A percentile compares a stretch with the other conserved stretches of the same genome.
These are phyloP conservation scores for Drosophila nigromelanica DNA, from an alignment of 1,140 invertebrate species.

Conservation along the genomic window DNA sequence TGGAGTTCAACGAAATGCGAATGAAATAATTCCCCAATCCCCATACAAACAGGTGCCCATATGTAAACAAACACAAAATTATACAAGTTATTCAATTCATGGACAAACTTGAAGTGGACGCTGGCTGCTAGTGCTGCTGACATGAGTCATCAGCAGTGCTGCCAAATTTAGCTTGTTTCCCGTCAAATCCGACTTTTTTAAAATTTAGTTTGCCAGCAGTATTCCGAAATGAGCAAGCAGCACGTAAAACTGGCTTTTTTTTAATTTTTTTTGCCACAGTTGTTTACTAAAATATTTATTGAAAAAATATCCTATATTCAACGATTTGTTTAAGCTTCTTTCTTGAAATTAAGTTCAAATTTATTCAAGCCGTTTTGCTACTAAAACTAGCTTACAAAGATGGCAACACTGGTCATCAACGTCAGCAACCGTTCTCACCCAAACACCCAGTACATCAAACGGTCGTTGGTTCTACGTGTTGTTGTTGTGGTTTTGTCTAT, in stretches of 20 bases:
- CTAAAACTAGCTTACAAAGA: neutral
- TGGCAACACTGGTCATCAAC: neutral
- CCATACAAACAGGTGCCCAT: conserved; percentile 50
- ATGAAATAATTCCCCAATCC: conserved; percentile 62
- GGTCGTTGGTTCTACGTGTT: conserved; percentile 30
- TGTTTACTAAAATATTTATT: too few relatives aligned
- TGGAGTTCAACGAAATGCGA: conserved; percentile 50
- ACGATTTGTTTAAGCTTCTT: too few relatives aligned
- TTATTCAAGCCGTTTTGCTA: neutral
- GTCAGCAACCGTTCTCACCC: conserved; percentile 33
- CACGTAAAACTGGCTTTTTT: too few relatives aligned
- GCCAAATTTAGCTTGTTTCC: neutral
- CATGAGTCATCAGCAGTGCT: conserved; percentile 41
- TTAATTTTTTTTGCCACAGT: too few relatives aligned
- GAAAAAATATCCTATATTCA: too few relatives aligned
- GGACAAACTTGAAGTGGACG: conserved; percentile 65
- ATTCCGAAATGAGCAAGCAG: neutral
- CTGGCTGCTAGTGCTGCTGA: conserved; percentile 9
- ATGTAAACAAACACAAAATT: conserved; percentile 74
- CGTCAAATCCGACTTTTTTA: neutral
- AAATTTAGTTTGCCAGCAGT: too few relatives aligned
- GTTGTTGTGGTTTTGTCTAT: conserved; percentile 15
- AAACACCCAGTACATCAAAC: conserved; percentile 38
- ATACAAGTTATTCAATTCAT: conserved; percentile 76
- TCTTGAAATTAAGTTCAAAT: too few relatives aligned